Base-by-base conservation (phyloP, 2,888 invertebrate genomes). In the Tipula vernalis region DNA sequence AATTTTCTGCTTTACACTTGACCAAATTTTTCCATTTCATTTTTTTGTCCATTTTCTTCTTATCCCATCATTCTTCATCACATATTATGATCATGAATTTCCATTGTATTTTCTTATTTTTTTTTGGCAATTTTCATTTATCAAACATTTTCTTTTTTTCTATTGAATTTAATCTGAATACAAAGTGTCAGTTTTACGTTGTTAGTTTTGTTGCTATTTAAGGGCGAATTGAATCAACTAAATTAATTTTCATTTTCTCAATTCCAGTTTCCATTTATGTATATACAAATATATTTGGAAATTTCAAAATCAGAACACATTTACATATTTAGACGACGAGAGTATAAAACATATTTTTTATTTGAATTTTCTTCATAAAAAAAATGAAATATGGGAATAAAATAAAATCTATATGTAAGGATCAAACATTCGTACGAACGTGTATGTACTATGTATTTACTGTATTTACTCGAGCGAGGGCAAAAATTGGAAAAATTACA, bases 111-210 rank as follows among this genome's bases (percentile, higher is more conserved):
- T 71, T 71, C 13, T 28, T 6, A 1, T 18, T 2, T 51, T 15
- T 71, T 28, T 15, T 57, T n/a, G 51, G 15, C 51, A 57, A 57
- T 15, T 57, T 57, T 57, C 51, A 57, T 57, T 57, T 57, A 57
- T 57, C 51, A 57, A 57, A 57, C 15, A 57, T 57, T 57, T 71
- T 71, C 28, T 15, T 57, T n/a, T 57, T 57, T 71, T 71, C 28
- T 71, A 71, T 71, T 71, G 71, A 71, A 71, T 71, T 71, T 71
- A 71, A 71, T 71, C 71, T 71, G 71, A 71, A 71, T 71, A 71
- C 71, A 71, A 71, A 71, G 71, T 71, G 71, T 71, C 71, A 71
- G 28, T 71, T 71, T 71, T 8, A 10, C 28, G 12, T 3, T 71
- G 71, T 71, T 12, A 1, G 5, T 51, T 12, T 51, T 51, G 47